These are phyloP conservation scores for Eilema sororculum DNA, from an alignment of 2,888 invertebrate genomes.

Conservation along the genomic window DNA sequence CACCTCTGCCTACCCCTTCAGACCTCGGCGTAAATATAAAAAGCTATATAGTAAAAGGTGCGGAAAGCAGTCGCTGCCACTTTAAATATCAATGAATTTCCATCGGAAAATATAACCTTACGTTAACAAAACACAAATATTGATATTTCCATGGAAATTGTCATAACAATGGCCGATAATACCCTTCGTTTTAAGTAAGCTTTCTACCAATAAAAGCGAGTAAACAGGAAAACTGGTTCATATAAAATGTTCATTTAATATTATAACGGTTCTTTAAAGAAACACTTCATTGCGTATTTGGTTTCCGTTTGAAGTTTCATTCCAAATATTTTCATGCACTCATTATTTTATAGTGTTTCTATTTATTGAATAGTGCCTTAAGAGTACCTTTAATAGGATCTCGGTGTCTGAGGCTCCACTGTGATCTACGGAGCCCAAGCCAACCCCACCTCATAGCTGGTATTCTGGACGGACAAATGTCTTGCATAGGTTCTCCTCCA, in stretches of 20 bases:
- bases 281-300: slow-evolving; percentile 15
- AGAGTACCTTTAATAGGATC: too few relatives aligned
- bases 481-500: too few relatives aligned
- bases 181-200: slow-evolving; percentile 7
- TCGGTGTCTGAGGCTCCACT: too few relatives aligned
- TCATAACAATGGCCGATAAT: background rate
- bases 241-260: slow-evolving; percentile 22
- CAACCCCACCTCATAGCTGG: too few relatives aligned
- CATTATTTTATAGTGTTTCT: background rate
- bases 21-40: background rate
- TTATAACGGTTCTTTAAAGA: slow-evolving; percentile 14
- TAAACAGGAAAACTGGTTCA: slow-evolving; percentile 21
- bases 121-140: slow-evolving; percentile 10
- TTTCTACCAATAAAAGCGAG: slow-evolving; percentile 6
- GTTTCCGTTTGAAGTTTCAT: slow-evolving; percentile 4
- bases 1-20: too few relatives aligned
- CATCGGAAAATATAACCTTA: slow-evolving; percentile 8
- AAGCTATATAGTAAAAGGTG: background rate
- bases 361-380: background rate
- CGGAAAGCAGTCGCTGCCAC: background rate
- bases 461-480: too few relatives aligned
- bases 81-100: background rate
- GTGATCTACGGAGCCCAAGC: too few relatives aligned
- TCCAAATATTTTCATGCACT: background rate
- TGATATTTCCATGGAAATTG: background rate